Conservation (phyloP, 2,797 vertebrate species). For the Mormyrus hasselquistii region DNA sequence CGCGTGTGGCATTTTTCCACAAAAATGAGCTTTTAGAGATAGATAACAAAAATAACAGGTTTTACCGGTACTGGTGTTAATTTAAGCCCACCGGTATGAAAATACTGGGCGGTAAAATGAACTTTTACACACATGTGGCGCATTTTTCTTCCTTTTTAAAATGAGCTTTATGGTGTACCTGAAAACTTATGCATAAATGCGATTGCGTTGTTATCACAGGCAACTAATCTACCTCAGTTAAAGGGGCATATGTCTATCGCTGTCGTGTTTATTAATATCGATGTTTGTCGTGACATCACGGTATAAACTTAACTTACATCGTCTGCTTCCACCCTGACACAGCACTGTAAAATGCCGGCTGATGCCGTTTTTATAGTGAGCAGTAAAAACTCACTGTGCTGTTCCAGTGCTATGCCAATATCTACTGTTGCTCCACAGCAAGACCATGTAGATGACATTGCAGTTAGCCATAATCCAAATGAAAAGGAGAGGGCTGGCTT, state of each 20-base stretch:
- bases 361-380: not conserved
- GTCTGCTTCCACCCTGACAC: not conserved
- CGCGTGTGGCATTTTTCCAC: not conserved
- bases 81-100: slow-evolving; percentile 22
- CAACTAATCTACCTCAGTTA: not conserved
- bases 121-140: not conserved
- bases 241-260: not conserved
- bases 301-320: not conserved
- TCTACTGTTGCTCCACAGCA: slow-evolving; percentile 4
- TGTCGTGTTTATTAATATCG: not conserved
- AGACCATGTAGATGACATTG: not conserved
- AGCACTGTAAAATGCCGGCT: not conserved
- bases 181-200: not conserved
- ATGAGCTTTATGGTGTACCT: not conserved
- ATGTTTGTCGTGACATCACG: not conserved
- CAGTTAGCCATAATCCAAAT: not conserved
- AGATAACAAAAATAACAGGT: not conserved
- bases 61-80: not conserved
- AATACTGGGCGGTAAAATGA: not conserved
- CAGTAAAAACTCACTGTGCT: not conserved
- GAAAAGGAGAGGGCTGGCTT: not conserved
- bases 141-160: not conserved
- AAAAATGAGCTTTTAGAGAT: not conserved
- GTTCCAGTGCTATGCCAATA: slow-evolving; percentile 11
- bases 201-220: not conserved